Evolutionary conservation across 2,113 vertebrate genomes (phyloP).

Genomic region (Vidua macroura): DNA sequence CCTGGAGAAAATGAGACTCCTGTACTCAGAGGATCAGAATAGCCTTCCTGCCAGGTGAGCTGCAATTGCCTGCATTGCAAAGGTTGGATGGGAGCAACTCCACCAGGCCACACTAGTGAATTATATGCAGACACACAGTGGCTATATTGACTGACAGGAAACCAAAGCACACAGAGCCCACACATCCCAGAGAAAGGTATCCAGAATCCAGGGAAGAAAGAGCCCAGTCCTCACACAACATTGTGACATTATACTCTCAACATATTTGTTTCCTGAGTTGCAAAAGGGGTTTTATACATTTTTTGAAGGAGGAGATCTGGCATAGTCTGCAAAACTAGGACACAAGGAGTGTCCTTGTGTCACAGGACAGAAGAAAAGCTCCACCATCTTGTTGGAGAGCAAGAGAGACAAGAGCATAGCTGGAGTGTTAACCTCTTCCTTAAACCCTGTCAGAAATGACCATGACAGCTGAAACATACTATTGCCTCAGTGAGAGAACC

Average conservation of each 20-base stretch:
- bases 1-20: background rate
- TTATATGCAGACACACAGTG: background rate
- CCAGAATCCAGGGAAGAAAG: background rate
- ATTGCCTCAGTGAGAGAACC: rapidly evolving
- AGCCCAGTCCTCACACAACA: rapidly evolving
- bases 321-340: background rate
- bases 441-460: rapidly evolving
- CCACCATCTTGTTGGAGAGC: rapidly evolving
- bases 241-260: rapidly evolving
- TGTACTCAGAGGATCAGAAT: background rate
- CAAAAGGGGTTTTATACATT: rapidly evolving
- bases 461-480: rapidly evolving
- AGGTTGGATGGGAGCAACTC: background rate
- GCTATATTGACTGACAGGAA: too few relatives aligned
- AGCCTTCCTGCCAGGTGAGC: background rate
- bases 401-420: rapidly evolving
- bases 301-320: background rate
- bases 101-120: background rate
- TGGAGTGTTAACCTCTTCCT: rapidly evolving
- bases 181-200: background rate
- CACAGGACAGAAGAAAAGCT: rapidly evolving
- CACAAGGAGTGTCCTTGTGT: too few relatives aligned
- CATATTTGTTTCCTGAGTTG: background rate
- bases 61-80: background rate
- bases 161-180: background rate